Evolutionary conservation across 1,140 invertebrate genomes (phyloP), one percentile per base, ranked within the genome.

Genomic region (Drosophila mauritiana): DNA sequence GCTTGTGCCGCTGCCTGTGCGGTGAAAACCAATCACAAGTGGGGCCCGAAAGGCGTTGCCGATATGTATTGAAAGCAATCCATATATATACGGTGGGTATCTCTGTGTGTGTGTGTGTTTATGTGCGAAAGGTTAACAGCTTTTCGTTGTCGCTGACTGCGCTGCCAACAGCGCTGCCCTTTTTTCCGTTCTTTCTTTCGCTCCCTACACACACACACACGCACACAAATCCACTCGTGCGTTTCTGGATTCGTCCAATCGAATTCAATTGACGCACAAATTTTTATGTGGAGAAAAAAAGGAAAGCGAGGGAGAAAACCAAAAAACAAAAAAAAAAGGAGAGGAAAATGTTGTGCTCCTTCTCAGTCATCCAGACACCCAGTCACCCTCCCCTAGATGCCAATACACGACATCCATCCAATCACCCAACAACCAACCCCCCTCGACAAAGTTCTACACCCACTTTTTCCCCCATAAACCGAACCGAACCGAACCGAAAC

Each of bases 191-290:
- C 49, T 65, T 39, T 56, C 36, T 27, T 39, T 34, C 10, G 56
- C 80, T 69, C 78, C 83, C 83, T 88, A 79, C 80, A 73, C 76
- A 67, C 75, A 64, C 63, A 51, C 46, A 58, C 56, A 63, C 57
- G 39, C 53, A 34, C 51, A 64, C 45, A 45, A 58, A 51, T 49
- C 67, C 80, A 53, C 62, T 84, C 76, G 80, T 84, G 81, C 81
- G 81, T 80, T 56, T 59, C 72, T 68, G 54, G 73, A 54, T 74
- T 86, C 76, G 84, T 73, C 90, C 90, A 91, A 91, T 91, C 90
- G 90, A 91, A 91, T 91, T 90, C 90, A 91, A 91, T 91, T 91
- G 90, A 91, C 90, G 80, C 90, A 84, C 90, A 84, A 70, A 91
- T 91, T 84, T 89, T 89, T 90, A 90, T 89, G 80, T 85, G 64